Conservation (phyloP, 92 coral and sea anemone genomes). For the Phenganax marumi region DNA sequence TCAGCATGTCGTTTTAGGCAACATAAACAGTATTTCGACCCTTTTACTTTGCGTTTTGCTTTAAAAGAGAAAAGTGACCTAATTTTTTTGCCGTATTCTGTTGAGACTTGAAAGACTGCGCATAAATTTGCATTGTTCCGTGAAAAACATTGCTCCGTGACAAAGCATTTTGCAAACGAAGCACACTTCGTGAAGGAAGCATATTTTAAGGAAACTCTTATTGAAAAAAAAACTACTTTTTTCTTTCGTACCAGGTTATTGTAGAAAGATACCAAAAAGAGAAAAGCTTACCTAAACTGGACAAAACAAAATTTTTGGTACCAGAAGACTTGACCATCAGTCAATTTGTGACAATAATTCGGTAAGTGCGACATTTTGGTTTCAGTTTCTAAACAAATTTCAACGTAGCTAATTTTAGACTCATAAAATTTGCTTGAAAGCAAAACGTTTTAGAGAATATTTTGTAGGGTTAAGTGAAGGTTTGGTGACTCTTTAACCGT, state of each 20-base stretch:
- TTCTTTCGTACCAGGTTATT: conserved; percentile 64
- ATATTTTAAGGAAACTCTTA: background rate
- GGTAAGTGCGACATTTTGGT: conserved; percentile 60
- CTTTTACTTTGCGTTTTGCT: background rate
- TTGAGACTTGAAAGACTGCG: background rate
- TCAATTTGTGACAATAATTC: conserved; percentile 94
- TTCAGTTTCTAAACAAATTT: background rate
- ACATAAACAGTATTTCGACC: background rate
- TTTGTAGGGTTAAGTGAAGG: no score
- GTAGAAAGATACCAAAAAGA: conserved; percentile 99
- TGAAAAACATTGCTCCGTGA: background rate
- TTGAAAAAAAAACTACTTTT: background rate
- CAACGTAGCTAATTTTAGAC: background rate
- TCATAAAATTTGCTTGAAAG: background rate
- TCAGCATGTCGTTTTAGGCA: background rate
- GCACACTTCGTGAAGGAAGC: background rate
- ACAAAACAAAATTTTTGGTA: conserved; percentile 93
- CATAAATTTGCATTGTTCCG: background rate
- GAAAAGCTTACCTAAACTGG: conserved; percentile 83
- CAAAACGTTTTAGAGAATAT: no score
- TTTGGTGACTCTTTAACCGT: no score
- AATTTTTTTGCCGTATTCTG: background rate
- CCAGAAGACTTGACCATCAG: conserved; percentile 98
- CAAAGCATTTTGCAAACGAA: conserved; percentile 11
- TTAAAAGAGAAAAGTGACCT: background rate